Evolutionary conservation across 2,797 vertebrate genomes (phyloP).

Genomic region (Phaenicophaeus curvirostris): DNA sequence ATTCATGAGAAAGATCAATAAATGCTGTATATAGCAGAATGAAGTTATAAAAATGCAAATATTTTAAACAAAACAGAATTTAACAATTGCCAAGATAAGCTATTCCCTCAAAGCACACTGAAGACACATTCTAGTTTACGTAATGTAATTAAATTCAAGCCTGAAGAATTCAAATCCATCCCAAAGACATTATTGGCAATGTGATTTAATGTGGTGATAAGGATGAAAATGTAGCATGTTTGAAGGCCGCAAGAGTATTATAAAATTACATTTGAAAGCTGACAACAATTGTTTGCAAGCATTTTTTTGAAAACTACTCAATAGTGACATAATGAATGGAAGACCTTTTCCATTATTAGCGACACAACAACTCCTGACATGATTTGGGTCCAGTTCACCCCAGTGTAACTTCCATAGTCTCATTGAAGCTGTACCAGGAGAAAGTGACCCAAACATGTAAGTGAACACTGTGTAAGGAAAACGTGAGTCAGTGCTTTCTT

Average conservation of each 20-base stretch:
- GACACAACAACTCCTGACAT: background rate
- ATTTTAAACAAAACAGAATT: slow-evolving; percentile 74
- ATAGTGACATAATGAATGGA: background rate
- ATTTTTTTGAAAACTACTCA: background rate
- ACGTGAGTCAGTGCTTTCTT: background rate
- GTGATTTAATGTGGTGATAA: slow-evolving; percentile 69
- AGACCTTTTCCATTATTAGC: background rate
- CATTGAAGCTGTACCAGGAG: background rate
- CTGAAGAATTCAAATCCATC: slow-evolving; percentile 71
- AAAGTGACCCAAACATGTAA: background rate
- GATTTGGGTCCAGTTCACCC: slow-evolving; percentile 8
- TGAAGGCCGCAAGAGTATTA: slow-evolving; percentile 49
- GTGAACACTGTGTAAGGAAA: background rate
- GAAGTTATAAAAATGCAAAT: slow-evolving; percentile 76
- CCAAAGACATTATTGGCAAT: slow-evolving; percentile 70
- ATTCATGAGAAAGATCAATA: slow-evolving; percentile 64
- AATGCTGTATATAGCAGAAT: slow-evolving; percentile 47
- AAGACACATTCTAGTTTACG: slow-evolving; percentile 74
- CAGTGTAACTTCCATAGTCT: background rate
- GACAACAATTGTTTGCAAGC: slow-evolving; percentile 36
- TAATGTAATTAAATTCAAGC: slow-evolving; percentile 79
- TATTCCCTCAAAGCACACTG: slow-evolving; percentile 52
- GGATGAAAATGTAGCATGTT: slow-evolving; percentile 43
- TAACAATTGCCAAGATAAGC: slow-evolving; percentile 56
- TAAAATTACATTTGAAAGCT: slow-evolving; percentile 60